These are phyloP conservation scores for Enteromius viviparus DNA, from an alignment of 2,797 vertebrate genomes.

Conservation along the genomic window DNA sequence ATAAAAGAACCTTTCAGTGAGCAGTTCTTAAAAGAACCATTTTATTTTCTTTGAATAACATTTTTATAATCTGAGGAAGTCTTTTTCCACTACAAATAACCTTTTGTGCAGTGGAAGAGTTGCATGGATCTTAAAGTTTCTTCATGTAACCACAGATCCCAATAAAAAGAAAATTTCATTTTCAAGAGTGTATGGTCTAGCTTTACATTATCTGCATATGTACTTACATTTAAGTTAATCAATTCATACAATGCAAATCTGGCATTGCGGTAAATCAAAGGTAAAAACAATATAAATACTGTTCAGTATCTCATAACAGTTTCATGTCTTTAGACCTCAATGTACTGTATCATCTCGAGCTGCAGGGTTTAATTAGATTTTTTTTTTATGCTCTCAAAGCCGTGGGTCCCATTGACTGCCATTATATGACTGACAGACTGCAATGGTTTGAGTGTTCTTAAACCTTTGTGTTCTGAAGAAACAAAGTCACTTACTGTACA, in stretches of 20 bases:
- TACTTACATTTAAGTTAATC: not conserved
- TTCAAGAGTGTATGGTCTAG: not conserved
- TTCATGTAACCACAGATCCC: not conserved
- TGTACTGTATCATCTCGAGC: too few relatives aligned
- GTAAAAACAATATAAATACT: too few relatives aligned
- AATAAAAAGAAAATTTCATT: not conserved
- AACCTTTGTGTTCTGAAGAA: too few relatives aligned
- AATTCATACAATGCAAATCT: not conserved
- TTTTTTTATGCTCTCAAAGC: too few relatives aligned
- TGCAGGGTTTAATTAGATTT: too few relatives aligned
- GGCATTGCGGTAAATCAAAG: too few relatives aligned
- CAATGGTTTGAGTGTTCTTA: too few relatives aligned
- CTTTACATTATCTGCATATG: not conserved
- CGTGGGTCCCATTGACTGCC: too few relatives aligned
- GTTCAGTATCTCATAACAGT: too few relatives aligned
- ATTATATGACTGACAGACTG: too few relatives aligned
- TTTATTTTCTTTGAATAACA: not conserved
- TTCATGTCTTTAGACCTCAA: too few relatives aligned
- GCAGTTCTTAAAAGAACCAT: not conserved
- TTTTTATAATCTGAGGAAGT: not conserved
- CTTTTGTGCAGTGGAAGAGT: not conserved
- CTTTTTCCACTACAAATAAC: not conserved
- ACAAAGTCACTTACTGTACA: too few relatives aligned
- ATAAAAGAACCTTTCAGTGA: not conserved
- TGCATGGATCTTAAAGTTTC: not conserved